Percentiles rank a stretch among this genome's conserved stretches.
phyloP scores from a whole-genome alignment of 1,140 invertebrate genomes.

The Gonioctena quinquepunctata region DNA sequence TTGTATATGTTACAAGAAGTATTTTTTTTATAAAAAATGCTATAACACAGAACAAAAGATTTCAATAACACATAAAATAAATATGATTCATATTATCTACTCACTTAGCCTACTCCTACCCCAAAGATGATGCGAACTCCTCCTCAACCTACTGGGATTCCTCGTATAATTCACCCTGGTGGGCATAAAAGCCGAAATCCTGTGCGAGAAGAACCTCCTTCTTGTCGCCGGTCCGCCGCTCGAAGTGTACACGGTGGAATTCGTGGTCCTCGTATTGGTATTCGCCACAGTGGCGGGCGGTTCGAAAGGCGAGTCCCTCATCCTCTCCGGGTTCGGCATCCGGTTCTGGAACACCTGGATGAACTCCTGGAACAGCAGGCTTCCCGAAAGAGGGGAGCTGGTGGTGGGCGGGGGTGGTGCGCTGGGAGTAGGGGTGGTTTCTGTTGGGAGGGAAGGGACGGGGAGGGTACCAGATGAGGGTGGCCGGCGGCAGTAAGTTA shows the following conservation, averaged over 20 bases:
- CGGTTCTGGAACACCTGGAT: not conserved
- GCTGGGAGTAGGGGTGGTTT: not conserved
- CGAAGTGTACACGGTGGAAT: conserved; percentile 34
- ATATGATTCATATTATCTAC: not conserved
- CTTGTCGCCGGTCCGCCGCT: conserved; percentile 16
- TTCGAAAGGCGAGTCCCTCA: not conserved
- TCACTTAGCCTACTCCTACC: conserved; percentile 19
- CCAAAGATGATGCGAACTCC: conserved; percentile 20
- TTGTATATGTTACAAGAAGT: too few species aligned
- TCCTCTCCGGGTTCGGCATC: not conserved
- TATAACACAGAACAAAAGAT: too few species aligned
- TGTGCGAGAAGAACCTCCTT: conserved; percentile 41
- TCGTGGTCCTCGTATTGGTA: conserved; percentile 35
- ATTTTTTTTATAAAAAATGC: too few species aligned
- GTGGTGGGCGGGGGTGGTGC: not conserved
- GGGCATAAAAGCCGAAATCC: conserved; percentile 47
- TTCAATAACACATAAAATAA: not conserved
- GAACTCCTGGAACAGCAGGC: not conserved
- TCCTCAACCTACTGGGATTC: conserved; percentile 7
- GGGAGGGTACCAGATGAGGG: too few species aligned
- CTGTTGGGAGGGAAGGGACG: too few species aligned
- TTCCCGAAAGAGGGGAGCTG: not conserved
- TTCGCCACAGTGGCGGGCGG: conserved; percentile 16
- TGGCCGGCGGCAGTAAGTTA: too few species aligned
- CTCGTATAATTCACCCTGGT: conserved; percentile 41